Base-by-base conservation (phyloP, 2,113 vertebrate species). In the Leptobrachium leishanense region DNA sequence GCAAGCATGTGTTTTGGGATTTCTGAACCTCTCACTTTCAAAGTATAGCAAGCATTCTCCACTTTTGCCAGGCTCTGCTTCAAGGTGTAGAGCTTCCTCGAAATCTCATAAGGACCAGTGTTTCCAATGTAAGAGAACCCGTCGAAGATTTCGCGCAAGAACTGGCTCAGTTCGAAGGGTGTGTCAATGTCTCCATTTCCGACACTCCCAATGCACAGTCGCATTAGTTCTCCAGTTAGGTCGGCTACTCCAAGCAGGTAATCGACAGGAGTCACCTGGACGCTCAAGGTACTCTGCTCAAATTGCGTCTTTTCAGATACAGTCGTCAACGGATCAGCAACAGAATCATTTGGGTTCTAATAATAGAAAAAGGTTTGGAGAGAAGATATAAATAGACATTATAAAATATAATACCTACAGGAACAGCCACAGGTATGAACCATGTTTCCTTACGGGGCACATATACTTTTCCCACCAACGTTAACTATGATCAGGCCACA, bases 1-100 rank as follows among this genome's bases (percentile, higher is more conserved):
- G 96, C 97, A 85, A 99, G 74, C 97, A 98, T 98, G 84, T 99
- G 96, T 82, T 95, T 97, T 46, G 97, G 97, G 81, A 99, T 98
- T 88, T 99, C 98, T 0, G 97, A 99, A 13, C 98, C 97, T 6
- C 96, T 93, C 55, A 99, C 97, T 13, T 91, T 94, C 31, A 99
- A 88, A 0, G 95, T 89, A 68, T 98, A 99, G 85, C 98, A 99
- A 64, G 97, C 98, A 50, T 97, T 98, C 88, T 99, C 98, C 71
- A 98, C 96, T 84, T 99, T 99, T 15, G 92, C 93, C 82, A 99
- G 89, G 74, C 97, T 99, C 90, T 99, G 97, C 7, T 96, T 94
- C 84, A 99, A 92, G 2, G 95, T 95, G 71, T 98, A 95, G 68
- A 98, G 90, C 88, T 99, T 99, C 90, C 98, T 97, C 3, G 97